Percentiles rank a stretch among this genome's conserved stretches.
phyloP scores from a whole-genome alignment of 2,888 invertebrate genomes.

The Druceiella hillmani region DNA sequence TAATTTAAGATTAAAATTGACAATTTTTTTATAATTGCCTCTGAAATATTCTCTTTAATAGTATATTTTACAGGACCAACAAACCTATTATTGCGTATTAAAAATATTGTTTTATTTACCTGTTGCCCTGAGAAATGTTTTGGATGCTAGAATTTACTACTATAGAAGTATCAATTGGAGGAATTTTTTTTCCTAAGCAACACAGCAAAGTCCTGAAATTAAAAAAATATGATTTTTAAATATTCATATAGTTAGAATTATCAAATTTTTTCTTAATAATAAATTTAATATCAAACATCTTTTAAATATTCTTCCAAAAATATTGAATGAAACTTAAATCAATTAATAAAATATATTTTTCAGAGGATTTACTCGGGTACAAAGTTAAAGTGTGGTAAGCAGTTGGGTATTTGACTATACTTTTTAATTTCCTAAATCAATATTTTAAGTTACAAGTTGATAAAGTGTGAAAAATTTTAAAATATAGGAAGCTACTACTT shows the following conservation, averaged over 20 bases:
- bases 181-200: constrained; percentile 78
- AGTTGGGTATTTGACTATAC: too few species aligned
- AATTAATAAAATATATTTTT: too few species aligned
- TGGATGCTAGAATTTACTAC: constrained; percentile 72
- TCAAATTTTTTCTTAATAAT: neutral
- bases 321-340: too few species aligned
- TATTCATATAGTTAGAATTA: neutral
- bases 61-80: neutral
- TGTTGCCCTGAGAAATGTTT: constrained; percentile 58
- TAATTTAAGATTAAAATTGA: too few species aligned
- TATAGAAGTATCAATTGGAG: constrained; percentile 68
- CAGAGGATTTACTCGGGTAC: too few species aligned
- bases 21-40: neutral
- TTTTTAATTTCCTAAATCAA: too few species aligned
- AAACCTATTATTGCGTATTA: neutral
- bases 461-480: too few species aligned
- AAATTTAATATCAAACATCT: too few species aligned
- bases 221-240: constrained; percentile 6
- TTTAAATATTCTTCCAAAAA: too few species aligned
- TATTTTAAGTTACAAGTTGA: too few species aligned
- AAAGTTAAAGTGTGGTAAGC: too few species aligned
- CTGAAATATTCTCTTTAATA: neutral
- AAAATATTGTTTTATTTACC: constrained; percentile 29
- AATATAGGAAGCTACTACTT: too few species aligned
- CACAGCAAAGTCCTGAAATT: constrained; percentile 59